A percentile compares a stretch with the other conserved stretches of the same genome.
phyloP scores from a whole-genome alignment of 2,888 invertebrate species.

The Tenthredo livida region DNA sequence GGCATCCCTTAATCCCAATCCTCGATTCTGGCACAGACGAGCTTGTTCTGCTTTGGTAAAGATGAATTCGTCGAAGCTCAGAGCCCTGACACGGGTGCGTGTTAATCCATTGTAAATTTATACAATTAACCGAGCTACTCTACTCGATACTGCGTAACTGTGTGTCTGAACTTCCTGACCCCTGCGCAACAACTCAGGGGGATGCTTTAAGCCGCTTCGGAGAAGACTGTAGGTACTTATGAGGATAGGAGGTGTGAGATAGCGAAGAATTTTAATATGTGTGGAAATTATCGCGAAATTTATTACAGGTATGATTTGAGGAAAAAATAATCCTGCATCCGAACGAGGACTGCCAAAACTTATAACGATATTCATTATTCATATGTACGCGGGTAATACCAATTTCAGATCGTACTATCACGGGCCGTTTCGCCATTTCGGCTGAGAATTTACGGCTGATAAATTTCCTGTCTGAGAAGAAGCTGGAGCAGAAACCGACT shows the following conservation, averaged over 20 bases:
- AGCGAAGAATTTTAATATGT: not conserved
- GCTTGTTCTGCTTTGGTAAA: not conserved
- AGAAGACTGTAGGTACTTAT: too few species aligned
- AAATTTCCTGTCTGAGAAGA: conserved; percentile 35
- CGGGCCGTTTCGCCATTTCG: not conserved
- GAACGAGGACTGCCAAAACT: not conserved
- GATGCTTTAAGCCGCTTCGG: not conserved
- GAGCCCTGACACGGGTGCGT: conserved; percentile 38
- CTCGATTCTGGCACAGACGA: not conserved
- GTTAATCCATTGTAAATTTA: conserved; percentile 75
- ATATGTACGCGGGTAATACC: conserved; percentile 2
- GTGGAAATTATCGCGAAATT: too few species aligned
- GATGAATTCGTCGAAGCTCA: not conserved
- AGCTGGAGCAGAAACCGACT: not conserved
- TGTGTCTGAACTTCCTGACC: conserved; percentile 14
- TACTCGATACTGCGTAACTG: conserved; percentile 26
- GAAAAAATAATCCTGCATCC: too few species aligned
- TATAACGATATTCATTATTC: not conserved
- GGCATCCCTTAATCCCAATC: not conserved
- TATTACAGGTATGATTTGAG: not conserved
- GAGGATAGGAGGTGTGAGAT: not conserved
- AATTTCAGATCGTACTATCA: not conserved
- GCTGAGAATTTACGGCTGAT: conserved; percentile 8
- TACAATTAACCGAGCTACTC: conserved; percentile 69
- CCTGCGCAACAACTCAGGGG: not conserved